Conservation (phyloP, 2,113 vertebrate genomes). For the Heterotilapia buettikoferi region DNA sequence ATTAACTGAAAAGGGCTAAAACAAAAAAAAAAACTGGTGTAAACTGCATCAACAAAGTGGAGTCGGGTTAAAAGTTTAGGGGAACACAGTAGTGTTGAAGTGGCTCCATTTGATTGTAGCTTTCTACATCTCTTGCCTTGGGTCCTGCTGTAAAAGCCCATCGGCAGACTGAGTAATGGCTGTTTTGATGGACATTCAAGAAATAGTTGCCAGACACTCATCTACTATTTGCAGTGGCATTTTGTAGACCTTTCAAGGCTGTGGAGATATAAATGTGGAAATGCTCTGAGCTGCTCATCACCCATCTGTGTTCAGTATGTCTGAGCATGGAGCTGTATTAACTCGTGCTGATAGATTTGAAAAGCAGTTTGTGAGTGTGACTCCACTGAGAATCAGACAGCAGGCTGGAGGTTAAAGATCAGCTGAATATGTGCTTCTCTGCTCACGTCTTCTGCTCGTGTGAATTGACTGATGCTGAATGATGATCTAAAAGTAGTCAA, state of each 20-base stretch:
- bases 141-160: conserved; percentile 12
- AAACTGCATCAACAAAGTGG: not conserved
- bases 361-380: conserved; percentile 9
- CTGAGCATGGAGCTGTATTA: conserved; percentile 26
- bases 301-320: conserved; percentile 18
- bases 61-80: not conserved
- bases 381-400: conserved; percentile 27
- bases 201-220: conserved; percentile 20
- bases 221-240: conserved; percentile 6
- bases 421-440: not conserved
- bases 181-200: conserved; percentile 11
- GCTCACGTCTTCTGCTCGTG: not conserved
- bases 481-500: conserved; percentile 30
- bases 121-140: not conserved
- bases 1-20: not conserved
- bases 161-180: not conserved
- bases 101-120: not conserved
- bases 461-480: conserved; percentile 16
- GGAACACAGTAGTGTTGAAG: not conserved
- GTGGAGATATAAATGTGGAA: conserved; percentile 5
- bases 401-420: conserved; percentile 33
- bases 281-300: not conserved
- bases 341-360: conserved; percentile 39
- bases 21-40: not conserved
- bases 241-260: conserved; percentile 1